phyloP scores from a whole-genome alignment of 2,888 invertebrate genomes.

The Eutolmus rufibarbis region DNA sequence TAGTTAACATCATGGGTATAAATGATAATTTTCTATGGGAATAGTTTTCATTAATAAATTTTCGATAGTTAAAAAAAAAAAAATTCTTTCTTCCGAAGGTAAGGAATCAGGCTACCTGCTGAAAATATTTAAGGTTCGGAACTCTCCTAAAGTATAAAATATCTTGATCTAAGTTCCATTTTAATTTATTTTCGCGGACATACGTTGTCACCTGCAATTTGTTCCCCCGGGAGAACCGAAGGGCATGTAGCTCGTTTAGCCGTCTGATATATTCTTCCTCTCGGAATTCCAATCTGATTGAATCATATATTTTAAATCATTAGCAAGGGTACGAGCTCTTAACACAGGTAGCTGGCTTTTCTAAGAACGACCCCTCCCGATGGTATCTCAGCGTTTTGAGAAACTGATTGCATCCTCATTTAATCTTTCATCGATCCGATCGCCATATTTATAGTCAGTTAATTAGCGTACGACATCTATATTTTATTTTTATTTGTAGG shows the following conservation, averaged over 20 bases:
- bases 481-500: conserved; percentile 29
- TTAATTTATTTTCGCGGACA: background rate
- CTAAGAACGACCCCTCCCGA: background rate
- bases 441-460: conserved; percentile 39
- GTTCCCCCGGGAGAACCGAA: background rate
- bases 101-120: background rate
- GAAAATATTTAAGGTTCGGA: background rate
- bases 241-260: background rate
- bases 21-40: too few species aligned
- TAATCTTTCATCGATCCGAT: conserved; percentile 37
- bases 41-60: too few species aligned
- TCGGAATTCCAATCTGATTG: conserved; percentile 12
- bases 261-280: conserved; percentile 6
- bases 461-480: conserved; percentile 36
- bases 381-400: background rate
- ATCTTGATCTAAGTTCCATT: background rate
- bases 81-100: background rate
- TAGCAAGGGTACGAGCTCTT: background rate
- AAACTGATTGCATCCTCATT: conserved; percentile 18
- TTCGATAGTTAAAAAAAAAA: background rate
- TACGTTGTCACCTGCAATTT: background rate
- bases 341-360: conserved; percentile 32
- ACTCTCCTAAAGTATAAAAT: background rate
- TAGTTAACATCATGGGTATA: too few species aligned
- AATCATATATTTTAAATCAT: conserved; percentile 26